These are phyloP conservation scores for Leptoteleia sp. DNA, from an alignment of 1,140 invertebrate genomes.

Conservation along the genomic window DNA sequence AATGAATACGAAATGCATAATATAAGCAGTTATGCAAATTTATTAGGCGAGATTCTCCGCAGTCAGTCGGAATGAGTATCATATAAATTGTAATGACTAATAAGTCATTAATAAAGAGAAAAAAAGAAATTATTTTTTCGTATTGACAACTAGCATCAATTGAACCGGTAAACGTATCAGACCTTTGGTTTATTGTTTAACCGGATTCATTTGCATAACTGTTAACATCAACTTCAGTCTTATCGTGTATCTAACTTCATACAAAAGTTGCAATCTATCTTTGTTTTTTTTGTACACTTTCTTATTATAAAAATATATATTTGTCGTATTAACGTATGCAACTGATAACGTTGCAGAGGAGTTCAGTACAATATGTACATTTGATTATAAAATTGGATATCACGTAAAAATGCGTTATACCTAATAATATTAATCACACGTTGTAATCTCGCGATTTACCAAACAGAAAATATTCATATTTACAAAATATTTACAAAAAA, in stretches of 20 bases:
- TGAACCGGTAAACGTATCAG: not conserved
- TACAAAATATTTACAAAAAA: too few relatives aligned
- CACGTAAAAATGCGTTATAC: constrained; percentile 1
- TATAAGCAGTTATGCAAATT: constrained; percentile 30
- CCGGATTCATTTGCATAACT: constrained; percentile 24
- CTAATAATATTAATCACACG: constrained; percentile 14
- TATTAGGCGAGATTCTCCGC: constrained; percentile 12
- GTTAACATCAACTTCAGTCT: constrained; percentile 23
- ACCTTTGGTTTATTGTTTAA: constrained; percentile 36
- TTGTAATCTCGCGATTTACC: too few relatives aligned
- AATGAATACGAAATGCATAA: constrained; percentile 8
- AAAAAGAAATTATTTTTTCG: too few relatives aligned
- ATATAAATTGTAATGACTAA: not conserved
- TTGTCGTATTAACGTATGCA: not conserved
- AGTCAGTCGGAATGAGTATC: constrained; percentile 24
- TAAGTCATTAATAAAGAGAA: constrained; percentile 8
- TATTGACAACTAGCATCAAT: not conserved
- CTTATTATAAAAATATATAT: constrained; percentile 20
- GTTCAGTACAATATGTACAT: constrained; percentile 24
- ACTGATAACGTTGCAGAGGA: not conserved
- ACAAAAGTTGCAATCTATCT: not conserved
- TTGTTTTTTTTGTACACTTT: too few relatives aligned
- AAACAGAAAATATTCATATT: too few relatives aligned
- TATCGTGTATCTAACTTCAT: constrained; percentile 1
- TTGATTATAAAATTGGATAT: constrained; percentile 5